Evolutionary conservation across 1,140 invertebrate species (phyloP).

Genomic region (Sarcophaga peregrina): DNA sequence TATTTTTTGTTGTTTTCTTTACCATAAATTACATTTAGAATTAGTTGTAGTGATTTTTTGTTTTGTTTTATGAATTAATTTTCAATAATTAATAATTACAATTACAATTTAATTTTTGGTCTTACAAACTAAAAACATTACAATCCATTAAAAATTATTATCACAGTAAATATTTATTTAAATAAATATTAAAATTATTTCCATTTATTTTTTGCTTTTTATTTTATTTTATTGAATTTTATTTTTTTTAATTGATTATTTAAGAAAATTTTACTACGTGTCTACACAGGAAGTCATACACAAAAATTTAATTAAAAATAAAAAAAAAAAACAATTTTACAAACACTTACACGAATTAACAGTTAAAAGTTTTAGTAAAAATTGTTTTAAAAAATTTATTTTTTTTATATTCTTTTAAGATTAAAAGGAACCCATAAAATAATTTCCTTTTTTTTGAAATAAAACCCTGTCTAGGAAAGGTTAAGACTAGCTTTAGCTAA

Average conservation of each 20-base stretch:
- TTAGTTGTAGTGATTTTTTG: constrained; percentile 4
- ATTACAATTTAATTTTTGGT: background rate
- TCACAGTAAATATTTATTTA: constrained; percentile 41
- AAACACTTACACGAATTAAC: too few relatives aligned
- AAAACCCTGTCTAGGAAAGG: background rate
- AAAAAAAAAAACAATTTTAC: too few relatives aligned
- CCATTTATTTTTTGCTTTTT: background rate
- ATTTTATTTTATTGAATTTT: background rate
- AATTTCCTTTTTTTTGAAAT: background rate
- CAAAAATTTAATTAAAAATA: background rate
- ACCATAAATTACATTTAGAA: constrained; percentile 41
- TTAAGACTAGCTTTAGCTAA: too few relatives aligned
- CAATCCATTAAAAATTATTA: constrained; percentile 39
- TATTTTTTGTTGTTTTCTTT: background rate
- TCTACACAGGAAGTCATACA: background rate
- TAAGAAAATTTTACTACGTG: constrained; percentile 6
- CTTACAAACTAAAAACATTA: constrained; percentile 31
- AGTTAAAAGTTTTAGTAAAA: too few relatives aligned
- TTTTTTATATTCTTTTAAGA: too few relatives aligned
- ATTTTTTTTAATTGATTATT: background rate
- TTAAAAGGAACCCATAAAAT: background rate
- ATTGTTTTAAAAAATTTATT: too few relatives aligned
- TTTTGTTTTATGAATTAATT: background rate
- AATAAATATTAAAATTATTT: constrained; percentile 37
- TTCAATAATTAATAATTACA: background rate